Evolutionary conservation across 2,113 vertebrate species (phyloP).

Genomic region (Sebastes fasciatus): DNA sequence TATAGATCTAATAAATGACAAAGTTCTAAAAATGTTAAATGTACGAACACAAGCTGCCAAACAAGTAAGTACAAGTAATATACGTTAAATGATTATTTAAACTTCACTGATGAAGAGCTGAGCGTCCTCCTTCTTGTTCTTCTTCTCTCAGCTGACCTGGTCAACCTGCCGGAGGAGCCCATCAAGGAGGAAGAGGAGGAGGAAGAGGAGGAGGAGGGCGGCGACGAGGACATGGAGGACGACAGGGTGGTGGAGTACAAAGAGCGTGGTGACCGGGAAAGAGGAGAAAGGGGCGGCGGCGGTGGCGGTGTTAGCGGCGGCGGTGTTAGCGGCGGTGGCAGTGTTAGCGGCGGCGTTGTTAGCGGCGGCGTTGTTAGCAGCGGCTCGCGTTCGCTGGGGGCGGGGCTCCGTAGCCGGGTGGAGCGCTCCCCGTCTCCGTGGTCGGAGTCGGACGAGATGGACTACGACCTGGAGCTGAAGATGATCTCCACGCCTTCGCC

Average conservation of each 20-base stretch:
- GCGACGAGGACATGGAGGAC: conserved; percentile 94
- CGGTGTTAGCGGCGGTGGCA: neutral
- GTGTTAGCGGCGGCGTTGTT: neutral
- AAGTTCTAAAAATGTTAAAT: too few relatives aligned
- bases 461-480: conserved; percentile 98
- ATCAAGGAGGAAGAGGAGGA: conserved; percentile 91
- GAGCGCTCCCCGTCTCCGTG: conserved; percentile 77
- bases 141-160: conserved; percentile 85
- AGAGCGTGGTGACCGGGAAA: conserved; percentile 85
- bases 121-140: neutral
- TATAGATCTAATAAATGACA: too few relatives aligned
- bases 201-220: conserved; percentile 85
- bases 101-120: too few relatives aligned
- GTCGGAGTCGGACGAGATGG: conserved; percentile 98
- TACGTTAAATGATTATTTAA: neutral
- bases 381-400: conserved; percentile 59
- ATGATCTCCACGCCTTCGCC: conserved; percentile 99
- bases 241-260: conserved; percentile 95
- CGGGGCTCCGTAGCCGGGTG: conserved; percentile 61
- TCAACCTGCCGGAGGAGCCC: conserved; percentile 95
- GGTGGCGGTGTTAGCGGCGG: neutral
- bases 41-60: neutral
- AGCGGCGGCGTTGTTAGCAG: too few relatives aligned
- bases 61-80: too few relatives aligned
- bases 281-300: conserved; percentile 76